Conservation (phyloP, 2,797 vertebrate species). For the Eremophila alpestris region DNA sequence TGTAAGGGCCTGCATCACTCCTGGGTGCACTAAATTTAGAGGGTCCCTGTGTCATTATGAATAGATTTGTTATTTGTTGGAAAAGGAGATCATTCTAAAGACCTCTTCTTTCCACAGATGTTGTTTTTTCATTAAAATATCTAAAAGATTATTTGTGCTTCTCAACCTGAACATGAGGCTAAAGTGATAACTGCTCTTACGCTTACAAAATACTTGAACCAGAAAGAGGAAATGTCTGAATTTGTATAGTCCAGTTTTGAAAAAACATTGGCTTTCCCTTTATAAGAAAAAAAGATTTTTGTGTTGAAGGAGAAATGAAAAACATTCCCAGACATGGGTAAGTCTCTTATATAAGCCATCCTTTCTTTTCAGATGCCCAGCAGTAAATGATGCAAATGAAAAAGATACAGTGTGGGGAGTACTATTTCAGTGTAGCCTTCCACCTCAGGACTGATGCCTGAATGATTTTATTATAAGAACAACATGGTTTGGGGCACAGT, state of each 20-base stretch:
- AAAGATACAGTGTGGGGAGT: conserved; percentile 37
- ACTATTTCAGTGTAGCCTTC: conserved; percentile 55
- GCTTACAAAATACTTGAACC: neutral
- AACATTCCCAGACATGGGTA: conserved; percentile 34
- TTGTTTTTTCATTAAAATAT: neutral
- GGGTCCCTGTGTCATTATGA: neutral
- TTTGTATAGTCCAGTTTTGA: conserved; percentile 10
- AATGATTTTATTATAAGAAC: conserved; percentile 66
- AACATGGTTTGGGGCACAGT: conserved; percentile 51
- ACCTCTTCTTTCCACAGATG: neutral
- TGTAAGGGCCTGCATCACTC: neutral
- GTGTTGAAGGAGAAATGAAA: conserved; percentile 31
- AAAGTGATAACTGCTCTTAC: neutral
- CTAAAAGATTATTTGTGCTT: neutral
- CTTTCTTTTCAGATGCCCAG: conserved; percentile 60
- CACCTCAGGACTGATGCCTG: conserved; percentile 24
- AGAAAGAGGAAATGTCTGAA: conserved; percentile 48
- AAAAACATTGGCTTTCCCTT: conserved; percentile 20
- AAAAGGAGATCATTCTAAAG: neutral
- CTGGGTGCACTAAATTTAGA: neutral
- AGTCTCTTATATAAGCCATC: conserved; percentile 20
- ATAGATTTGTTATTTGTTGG: neutral
- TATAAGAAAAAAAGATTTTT: conserved; percentile 34
- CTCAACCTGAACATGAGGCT: neutral
- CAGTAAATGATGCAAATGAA: conserved; percentile 59